Evolutionary conservation across 2,113 vertebrate species (phyloP).

Genomic region (Thamnaconus septentrionalis): DNA sequence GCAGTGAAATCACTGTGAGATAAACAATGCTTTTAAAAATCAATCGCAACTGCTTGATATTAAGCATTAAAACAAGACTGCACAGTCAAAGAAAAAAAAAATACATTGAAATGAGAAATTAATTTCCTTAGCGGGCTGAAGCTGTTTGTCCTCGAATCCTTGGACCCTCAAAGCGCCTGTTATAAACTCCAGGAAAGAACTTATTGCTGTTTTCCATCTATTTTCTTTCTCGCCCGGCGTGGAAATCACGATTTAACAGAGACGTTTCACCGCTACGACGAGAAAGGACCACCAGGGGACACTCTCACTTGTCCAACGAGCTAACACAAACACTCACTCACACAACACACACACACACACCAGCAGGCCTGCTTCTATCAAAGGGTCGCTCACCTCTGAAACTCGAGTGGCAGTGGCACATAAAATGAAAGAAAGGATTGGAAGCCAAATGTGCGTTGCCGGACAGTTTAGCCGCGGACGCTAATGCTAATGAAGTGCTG

Average conservation of each 20-base stretch:
- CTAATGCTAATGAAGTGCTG: no score
- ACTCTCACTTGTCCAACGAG: no score
- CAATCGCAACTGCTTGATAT: slow-evolving; percentile 21
- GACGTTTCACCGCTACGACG: background rate
- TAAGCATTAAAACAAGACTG: slow-evolving; percentile 34
- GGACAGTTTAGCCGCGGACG: no score
- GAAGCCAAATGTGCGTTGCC: no score
- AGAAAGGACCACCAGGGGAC: no score
- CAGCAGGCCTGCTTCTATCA: no score
- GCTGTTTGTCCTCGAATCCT: no score
- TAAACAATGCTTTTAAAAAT: slow-evolving; percentile 19
- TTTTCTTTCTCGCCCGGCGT: slow-evolving; percentile 21
- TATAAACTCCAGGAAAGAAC: slow-evolving; percentile 44
- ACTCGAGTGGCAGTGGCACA: no score
- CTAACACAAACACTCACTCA: no score
- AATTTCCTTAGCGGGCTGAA: slow-evolving; percentile 35
- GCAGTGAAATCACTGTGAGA: slow-evolving; percentile 13
- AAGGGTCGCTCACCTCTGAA: no score
- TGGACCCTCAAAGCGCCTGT: slow-evolving; percentile 39
- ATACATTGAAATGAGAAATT: slow-evolving; percentile 18
- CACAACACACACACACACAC: no score
- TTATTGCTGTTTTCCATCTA: slow-evolving; percentile 50
- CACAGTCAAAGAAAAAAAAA: slow-evolving; percentile 27
- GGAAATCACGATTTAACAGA: slow-evolving; percentile 40
- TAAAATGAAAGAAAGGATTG: no score